A percentile compares a stretch with the other conserved stretches of the same genome.
Conservation (phyloP, 2,797 vertebrate genomes). For the Argya squamiceps region DNA sequence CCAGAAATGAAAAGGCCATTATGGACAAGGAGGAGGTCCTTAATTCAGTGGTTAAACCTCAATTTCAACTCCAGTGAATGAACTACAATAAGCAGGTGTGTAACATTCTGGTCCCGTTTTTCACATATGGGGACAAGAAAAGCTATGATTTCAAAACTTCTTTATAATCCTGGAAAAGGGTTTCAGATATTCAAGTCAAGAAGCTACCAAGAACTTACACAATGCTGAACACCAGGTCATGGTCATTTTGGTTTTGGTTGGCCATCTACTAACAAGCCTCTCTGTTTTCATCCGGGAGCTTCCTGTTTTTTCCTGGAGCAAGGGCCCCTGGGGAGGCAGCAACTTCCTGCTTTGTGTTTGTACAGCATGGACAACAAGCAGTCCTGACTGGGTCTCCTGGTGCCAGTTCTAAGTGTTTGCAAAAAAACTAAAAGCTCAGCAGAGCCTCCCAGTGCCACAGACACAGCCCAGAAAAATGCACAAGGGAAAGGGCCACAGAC, state of each 20-base stretch:
- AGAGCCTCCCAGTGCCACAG: background rate
- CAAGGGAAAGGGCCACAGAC: rapidly evolving
- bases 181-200: background rate
- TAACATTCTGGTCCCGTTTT: background rate
- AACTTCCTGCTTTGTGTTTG: background rate
- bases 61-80: background rate
- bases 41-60: background rate
- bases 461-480: background rate
- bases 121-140: background rate
- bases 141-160: background rate
- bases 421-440: background rate
- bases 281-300: background rate
- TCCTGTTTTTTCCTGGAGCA: background rate
- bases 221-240: background rate
- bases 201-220: background rate
- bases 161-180: background rate
- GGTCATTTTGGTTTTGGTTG: background rate
- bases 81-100: background rate
- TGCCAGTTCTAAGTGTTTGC: background rate
- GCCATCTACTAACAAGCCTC: background rate
- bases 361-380: background rate
- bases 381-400: background rate
- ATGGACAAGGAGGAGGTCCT: background rate
- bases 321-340: background rate
- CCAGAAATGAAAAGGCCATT: background rate